These are phyloP conservation scores for Sylvia borin DNA, from an alignment of 2,797 vertebrate genomes.

Conservation along the genomic window DNA sequence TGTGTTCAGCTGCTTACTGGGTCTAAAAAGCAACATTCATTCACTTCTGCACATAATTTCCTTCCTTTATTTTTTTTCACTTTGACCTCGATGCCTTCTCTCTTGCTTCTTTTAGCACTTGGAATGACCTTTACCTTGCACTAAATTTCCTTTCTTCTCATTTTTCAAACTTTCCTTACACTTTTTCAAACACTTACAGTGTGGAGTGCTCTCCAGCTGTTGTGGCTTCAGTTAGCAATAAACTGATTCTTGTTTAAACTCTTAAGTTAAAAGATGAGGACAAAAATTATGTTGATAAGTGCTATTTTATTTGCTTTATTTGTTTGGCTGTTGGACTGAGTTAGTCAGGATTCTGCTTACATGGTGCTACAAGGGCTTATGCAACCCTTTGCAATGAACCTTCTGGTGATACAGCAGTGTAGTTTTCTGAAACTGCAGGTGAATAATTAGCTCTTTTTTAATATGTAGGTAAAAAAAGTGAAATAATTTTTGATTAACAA, in stretches of 20 bases:
- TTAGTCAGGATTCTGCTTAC: neutral
- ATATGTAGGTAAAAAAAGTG: neutral
- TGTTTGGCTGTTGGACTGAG: neutral
- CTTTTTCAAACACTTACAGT: neutral
- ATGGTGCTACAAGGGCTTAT: neutral
- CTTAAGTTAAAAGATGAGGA: neutral
- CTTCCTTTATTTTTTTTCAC: neutral
- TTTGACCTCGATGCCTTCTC: neutral
- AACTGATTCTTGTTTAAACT: neutral
- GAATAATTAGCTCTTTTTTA: neutral
- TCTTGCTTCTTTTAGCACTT: neutral
- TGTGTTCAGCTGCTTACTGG: neutral
- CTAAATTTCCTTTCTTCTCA: neutral
- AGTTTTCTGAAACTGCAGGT: neutral
- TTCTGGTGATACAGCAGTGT: neutral
- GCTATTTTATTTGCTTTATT: neutral
- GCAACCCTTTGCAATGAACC: neutral
- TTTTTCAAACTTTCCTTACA: neutral
- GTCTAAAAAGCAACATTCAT: fast-evolving
- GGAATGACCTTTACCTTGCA: neutral
- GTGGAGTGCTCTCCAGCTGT: neutral
- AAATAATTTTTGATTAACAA: neutral
- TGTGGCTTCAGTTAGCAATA: neutral
- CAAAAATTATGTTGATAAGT: neutral
- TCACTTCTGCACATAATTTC: neutral